Conservation (phyloP, 1,140 invertebrate genomes). For the Pseudomyrmex concolor region DNA sequence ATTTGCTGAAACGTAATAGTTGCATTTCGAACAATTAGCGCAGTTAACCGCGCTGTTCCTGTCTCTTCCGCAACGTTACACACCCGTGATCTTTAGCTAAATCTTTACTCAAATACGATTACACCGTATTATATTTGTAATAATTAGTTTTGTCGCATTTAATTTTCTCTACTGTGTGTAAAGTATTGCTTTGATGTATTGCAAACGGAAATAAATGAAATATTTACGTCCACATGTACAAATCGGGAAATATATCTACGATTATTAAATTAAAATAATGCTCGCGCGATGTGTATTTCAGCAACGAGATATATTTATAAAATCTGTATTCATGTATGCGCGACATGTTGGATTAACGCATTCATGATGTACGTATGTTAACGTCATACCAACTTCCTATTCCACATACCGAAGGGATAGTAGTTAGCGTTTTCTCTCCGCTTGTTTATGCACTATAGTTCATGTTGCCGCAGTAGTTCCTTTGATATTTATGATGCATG, state of each 20-base stretch:
- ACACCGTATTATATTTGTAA: neutral
- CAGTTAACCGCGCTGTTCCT: neutral
- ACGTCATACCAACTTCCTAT: neutral
- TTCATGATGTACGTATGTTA: neutral
- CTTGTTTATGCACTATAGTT: neutral
- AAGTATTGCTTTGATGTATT: neutral
- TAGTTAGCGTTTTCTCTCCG: neutral
- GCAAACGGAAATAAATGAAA: neutral
- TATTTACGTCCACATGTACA: neutral
- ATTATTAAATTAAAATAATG: conserved; percentile 1
- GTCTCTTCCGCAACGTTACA: neutral
- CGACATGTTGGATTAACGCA: neutral
- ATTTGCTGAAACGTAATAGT: conserved; percentile 44
- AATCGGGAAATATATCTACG: neutral
- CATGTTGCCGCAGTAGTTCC: neutral
- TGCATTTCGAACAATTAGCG: conserved; percentile 26
- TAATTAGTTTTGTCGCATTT: neutral
- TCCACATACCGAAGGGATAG: neutral
- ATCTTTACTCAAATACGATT: too few relatives aligned
- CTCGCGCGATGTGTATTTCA: neutral
- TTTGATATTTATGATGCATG: conserved; percentile 28
- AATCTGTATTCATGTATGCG: neutral
- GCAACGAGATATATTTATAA: neutral
- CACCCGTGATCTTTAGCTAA: neutral
- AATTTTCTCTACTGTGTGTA: neutral